Percentiles rank a stretch among this genome's conserved stretches.
phyloP scores from a whole-genome alignment of 2,113 vertebrate species.

The Corydoras maculifer region DNA sequence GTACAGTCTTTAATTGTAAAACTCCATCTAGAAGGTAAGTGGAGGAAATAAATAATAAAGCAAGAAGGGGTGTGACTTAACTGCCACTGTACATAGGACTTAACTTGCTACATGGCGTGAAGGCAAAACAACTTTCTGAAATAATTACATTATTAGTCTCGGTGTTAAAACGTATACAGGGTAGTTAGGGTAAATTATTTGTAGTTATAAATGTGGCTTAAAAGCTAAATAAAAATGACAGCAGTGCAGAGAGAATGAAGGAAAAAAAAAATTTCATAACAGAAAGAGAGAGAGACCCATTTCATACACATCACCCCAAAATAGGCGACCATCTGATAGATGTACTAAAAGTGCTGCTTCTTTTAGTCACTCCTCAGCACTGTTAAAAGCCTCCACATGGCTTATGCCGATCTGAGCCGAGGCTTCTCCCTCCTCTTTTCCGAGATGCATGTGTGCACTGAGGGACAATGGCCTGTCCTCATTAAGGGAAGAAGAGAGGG shows the following conservation, averaged over 20 bases:
- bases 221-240: slow-evolving; percentile 12
- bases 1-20: no score
- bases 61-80: no score
- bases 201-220: neutral
- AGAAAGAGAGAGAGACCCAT: slow-evolving; percentile 29
- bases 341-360: slow-evolving; percentile 44
- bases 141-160: no score
- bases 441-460: slow-evolving; percentile 40
- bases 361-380: slow-evolving; percentile 42
- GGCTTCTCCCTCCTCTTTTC: slow-evolving; percentile 32
- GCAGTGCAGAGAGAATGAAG: neutral
- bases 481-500: slow-evolving; percentile 40
- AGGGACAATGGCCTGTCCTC: slow-evolving; percentile 46
- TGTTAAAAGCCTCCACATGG: slow-evolving; percentile 53
- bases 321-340: slow-evolving; percentile 39
- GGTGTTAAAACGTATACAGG: no score
- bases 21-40: no score
- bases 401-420: slow-evolving; percentile 33
- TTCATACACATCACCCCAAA: slow-evolving; percentile 38
- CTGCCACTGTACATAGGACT: no score
- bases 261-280: slow-evolving; percentile 2
- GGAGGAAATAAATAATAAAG: no score
- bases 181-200: no score
- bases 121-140: no score
- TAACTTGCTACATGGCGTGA: no score